Base-by-base conservation (phyloP, 1,140 invertebrate genomes). In the Brachystomella parvula region DNA sequence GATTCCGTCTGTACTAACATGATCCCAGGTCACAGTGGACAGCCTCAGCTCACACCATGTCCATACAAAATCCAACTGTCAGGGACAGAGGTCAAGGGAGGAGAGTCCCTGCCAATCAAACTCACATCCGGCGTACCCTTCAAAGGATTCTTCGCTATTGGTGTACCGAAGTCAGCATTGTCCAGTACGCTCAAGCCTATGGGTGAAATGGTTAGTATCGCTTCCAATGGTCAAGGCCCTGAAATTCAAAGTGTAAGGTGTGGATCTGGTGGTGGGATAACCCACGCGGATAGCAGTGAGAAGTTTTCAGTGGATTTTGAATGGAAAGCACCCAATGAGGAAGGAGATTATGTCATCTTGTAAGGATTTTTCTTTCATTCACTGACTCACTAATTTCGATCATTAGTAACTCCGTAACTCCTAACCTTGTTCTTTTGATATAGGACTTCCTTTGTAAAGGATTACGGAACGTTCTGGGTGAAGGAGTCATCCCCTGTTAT, bases 271-370 rank as follows among this genome's bases (percentile, higher is more conserved):
- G 21, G 12, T 62, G 60, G 49, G 24, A 53, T 62, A 12, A 62
- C 60, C 2, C 60, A 62, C 24, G 28, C 2, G 19, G 19, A 9
- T 12, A 32, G 3, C 24, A 26, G n/a, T 3, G 6, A 12, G 26
- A 62, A 62, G 24, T 21, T 3, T 17, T n/a, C 15, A 6, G 31
- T 62, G 3, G 17, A 3, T 19, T 62, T 62, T 9, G 19, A 62
- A 2, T 62, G 60, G 60, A 12, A 6, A 47, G 60, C 60, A 24
- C 60, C 60, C 17, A 24, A n/a, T 21, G 35, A n/a, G 19, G 35
- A 24, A 6, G 60, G 30, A 47, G 24, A 19, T 39, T 62, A 39
- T 47, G 60, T 62, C 35, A 47, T 62, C 21, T 26, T 62, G 60
- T 62, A 62, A 62, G 60, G 12, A 53, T n/a, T n/a, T n/a, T 44